Evolutionary conservation across 2,113 vertebrate genomes (phyloP).

Genomic region (Protobothrops flavoviridis): DNA sequence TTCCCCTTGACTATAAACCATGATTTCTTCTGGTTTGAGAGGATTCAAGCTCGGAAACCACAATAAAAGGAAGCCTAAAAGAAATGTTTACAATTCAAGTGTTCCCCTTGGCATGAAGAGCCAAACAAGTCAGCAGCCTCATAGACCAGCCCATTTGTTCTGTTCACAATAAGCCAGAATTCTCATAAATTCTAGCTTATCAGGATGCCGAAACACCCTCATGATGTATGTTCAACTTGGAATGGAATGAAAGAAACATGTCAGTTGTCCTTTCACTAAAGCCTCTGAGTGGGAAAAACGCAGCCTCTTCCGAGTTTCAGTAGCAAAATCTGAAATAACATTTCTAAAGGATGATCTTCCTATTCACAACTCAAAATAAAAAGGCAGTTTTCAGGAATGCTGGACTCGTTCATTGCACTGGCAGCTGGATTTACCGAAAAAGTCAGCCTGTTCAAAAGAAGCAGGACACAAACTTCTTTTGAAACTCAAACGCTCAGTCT

Average conservation of each 20-base stretch:
- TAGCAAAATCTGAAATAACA: background rate
- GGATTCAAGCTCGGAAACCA: background rate
- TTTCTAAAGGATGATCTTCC: background rate
- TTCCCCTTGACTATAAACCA: background rate
- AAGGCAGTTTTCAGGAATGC: background rate
- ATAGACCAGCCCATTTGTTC: background rate
- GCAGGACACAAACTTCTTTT: background rate
- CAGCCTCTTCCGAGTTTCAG: background rate
- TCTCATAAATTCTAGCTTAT: background rate
- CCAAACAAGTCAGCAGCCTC: background rate
- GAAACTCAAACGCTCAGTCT: background rate
- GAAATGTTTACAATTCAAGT: background rate
- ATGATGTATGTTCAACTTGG: background rate
- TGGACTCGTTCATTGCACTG: background rate
- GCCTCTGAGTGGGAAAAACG: background rate
- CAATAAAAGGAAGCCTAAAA: background rate
- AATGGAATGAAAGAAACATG: background rate
- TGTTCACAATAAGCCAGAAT: background rate
- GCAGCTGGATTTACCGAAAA: background rate
- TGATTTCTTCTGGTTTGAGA: background rate
- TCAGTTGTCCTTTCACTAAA: fast-evolving
- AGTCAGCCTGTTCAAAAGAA: background rate
- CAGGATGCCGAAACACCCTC: background rate
- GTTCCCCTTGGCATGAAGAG: background rate
- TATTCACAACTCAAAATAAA: background rate